A percentile compares a stretch with the other conserved stretches of the same genome.
Conservation (phyloP, 2,888 invertebrate species). For the Dascillus cervinus region DNA sequence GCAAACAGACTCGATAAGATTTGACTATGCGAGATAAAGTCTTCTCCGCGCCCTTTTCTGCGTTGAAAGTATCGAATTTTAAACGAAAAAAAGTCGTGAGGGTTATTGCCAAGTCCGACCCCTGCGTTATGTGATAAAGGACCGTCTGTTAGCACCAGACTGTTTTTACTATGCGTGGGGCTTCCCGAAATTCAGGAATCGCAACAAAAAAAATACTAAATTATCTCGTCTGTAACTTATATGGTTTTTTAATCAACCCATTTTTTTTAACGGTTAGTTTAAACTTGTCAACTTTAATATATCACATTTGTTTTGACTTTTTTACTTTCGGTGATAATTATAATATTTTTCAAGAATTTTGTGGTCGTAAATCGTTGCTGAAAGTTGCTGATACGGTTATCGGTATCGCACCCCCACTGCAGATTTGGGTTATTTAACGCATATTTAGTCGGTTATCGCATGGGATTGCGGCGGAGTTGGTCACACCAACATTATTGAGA, state of each 20-base stretch:
- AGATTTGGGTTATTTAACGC: background rate
- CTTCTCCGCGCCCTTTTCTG: too few relatives aligned
- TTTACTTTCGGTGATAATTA: too few relatives aligned
- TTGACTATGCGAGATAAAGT: too few relatives aligned
- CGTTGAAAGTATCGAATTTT: background rate
- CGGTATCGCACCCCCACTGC: too few relatives aligned
- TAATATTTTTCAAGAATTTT: too few relatives aligned
- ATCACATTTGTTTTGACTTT: slow-evolving; percentile 15
- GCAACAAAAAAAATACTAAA: slow-evolving; percentile 14
- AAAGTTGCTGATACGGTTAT: too few relatives aligned
- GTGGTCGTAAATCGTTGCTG: too few relatives aligned
- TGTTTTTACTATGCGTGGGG: slow-evolving; percentile 13
- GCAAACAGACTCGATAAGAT: too few relatives aligned
- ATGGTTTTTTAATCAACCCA: slow-evolving; percentile 10
- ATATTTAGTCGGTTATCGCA: too few relatives aligned
- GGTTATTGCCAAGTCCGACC: background rate
- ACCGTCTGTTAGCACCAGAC: slow-evolving; percentile 9
- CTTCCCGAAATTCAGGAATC: slow-evolving; percentile 11
- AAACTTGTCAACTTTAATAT: slow-evolving; percentile 14
- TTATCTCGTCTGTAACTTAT: slow-evolving; percentile 13
- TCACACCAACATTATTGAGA: too few relatives aligned
- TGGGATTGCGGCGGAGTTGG: too few relatives aligned
- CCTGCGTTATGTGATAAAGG: background rate
- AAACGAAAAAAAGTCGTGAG: background rate
- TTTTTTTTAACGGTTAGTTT: slow-evolving; percentile 7